Evolutionary conservation across 2,113 vertebrate genomes (phyloP).

Genomic region (Scortum barcoo): DNA sequence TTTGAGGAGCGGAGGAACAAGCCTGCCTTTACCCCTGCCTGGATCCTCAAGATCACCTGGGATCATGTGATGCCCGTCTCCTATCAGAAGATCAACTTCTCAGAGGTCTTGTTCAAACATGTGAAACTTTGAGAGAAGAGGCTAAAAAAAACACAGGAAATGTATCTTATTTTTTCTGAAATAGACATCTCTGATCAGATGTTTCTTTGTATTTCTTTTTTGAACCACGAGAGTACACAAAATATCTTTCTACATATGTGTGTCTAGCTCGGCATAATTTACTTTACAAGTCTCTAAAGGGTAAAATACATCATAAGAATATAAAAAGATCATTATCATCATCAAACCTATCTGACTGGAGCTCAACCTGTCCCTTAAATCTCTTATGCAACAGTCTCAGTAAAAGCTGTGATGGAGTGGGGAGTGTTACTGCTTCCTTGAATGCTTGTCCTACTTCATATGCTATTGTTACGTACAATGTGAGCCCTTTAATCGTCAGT

Average conservation of each 20-base stretch:
- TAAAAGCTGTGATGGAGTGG: neutral
- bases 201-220: neutral
- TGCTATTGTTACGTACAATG: slow-evolving; percentile 15
- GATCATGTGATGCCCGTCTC: slow-evolving; percentile 83
- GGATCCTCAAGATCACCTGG: slow-evolving; percentile 90
- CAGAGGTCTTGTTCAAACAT: slow-evolving; percentile 77
- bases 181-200: neutral
- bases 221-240: neutral
- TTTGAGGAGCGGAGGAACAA: slow-evolving; percentile 72
- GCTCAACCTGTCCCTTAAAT: neutral
- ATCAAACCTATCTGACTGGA: neutral
- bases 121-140: neutral
- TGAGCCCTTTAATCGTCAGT: slow-evolving; percentile 15
- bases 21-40: slow-evolving; percentile 79
- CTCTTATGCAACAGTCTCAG: neutral
- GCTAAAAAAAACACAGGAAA: neutral
- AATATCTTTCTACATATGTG: neutral
- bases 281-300: neutral
- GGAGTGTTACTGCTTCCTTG: slow-evolving; percentile 12
- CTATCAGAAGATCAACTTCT: slow-evolving; percentile 81
- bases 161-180: neutral
- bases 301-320: neutral
- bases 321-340: neutral
- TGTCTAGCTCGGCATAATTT: neutral
- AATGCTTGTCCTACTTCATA: slow-evolving; percentile 29